phyloP scores from a whole-genome alignment of 2,113 vertebrate species.

The Piaya cayana region DNA sequence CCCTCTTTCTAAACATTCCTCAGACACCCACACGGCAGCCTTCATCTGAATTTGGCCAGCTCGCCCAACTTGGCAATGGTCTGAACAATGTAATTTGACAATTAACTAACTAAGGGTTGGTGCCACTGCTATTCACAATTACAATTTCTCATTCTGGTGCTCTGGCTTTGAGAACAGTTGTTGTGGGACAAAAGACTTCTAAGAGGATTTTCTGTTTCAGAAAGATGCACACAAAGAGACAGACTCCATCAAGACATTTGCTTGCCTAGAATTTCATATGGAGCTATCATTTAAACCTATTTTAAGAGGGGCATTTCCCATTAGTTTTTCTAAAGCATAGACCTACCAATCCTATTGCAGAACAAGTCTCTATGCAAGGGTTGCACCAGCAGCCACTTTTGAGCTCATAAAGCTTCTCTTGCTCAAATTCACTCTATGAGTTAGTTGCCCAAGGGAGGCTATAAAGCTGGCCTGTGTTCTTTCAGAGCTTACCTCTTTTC shows the following conservation, averaged over 20 bases:
- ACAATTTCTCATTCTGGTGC: background rate
- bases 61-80: background rate
- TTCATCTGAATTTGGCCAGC: background rate
- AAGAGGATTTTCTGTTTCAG: background rate
- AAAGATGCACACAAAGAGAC: background rate
- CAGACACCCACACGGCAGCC: background rate
- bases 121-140: background rate
- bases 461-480: background rate
- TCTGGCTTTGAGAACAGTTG: background rate
- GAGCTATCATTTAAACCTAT: background rate
- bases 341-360: accelerated
- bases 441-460: background rate
- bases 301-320: background rate
- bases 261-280: background rate
- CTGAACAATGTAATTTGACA: background rate
- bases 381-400: background rate
- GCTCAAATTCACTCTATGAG: background rate
- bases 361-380: background rate
- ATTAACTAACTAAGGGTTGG: background rate
- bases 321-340: background rate
- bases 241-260: background rate
- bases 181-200: background rate
- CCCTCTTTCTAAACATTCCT: background rate
- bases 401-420: background rate
- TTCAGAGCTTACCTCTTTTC: background rate